These are phyloP conservation scores for Melanogrammus aeglefinus DNA, from an alignment of 2,797 vertebrate species.

Conservation along the genomic window DNA sequence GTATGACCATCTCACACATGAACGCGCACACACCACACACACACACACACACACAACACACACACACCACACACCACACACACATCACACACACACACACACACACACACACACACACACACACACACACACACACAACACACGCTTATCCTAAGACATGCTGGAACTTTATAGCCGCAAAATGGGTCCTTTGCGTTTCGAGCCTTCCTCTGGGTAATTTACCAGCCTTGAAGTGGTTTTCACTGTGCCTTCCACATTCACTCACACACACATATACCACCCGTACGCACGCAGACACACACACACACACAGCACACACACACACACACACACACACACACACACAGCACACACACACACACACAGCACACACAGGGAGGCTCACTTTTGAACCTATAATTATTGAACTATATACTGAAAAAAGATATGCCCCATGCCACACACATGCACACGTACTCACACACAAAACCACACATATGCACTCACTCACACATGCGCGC, in stretches of 20 bases:
- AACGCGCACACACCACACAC: constrained; percentile 12
- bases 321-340: constrained; percentile 65
- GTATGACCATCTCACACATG: background rate
- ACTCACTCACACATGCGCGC: background rate
- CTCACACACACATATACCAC: constrained; percentile 54
- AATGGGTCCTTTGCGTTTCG: constrained; percentile 69
- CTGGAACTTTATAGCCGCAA: constrained; percentile 66
- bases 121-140: constrained; percentile 22
- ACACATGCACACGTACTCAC: constrained; percentile 3
- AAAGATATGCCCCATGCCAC: constrained; percentile 2
- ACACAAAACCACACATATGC: constrained; percentile 20
- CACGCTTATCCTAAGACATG: constrained; percentile 46
- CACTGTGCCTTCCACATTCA: constrained; percentile 65
- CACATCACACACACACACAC: constrained; percentile 15
- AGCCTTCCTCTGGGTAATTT: constrained; percentile 74
- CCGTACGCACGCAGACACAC: constrained; percentile 49
- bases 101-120: background rate
- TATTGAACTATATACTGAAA: constrained; percentile 70
- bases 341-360: constrained; percentile 67
- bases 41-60: background rate
- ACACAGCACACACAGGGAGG: constrained; percentile 62
- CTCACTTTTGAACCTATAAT: constrained; percentile 74
- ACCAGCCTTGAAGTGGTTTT: constrained; percentile 75
- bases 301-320: constrained; percentile 64
- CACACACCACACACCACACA: no score